Base-by-base conservation (phyloP, 2,888 invertebrate species). In the Amaurobius ferox region DNA sequence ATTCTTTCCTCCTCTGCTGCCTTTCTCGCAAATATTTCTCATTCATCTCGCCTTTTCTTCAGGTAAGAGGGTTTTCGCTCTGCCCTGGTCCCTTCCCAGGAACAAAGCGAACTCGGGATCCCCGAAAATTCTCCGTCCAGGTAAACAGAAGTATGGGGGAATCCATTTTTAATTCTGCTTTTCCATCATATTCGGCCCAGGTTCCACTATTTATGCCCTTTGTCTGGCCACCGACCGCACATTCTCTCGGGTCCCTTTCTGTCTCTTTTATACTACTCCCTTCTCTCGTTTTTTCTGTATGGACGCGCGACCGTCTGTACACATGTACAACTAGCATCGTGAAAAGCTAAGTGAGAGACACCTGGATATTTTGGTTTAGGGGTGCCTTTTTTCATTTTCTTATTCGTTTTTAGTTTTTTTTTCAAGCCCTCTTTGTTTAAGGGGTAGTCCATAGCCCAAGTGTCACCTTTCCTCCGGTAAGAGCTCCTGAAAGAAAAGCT, bases 121-220 rank as follows among this genome's bases (percentile, higher is more conserved):
- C 35, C 66, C 29, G 9, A 28, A 32, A 29, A 73, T 35, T 62
- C 62, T 39, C 39, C 26, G 13, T 35, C 26, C 61, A 29, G 32
- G 62, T 61, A 73, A 73, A 73, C 73, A 73, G 66, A 66, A 66
- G 35, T 23, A 55, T 23, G 19, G 26, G 44, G 5, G 28, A 66
- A 48, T 76, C 81, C 74, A 76, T 83, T 83, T 83, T 83, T 83
- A 83, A 83, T 83, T 83, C 81, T 72, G 62, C 62, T 76, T 40
- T 62, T 64, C 32, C 72, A 19, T 61, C 55, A 26, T 32, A 23
- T 26, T 67, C 64, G 55, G 2, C 55, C 66, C 35, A 19, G 32
- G 32, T 66, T 66, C 26, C 66, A 66, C 44, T 80, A 80, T 70
- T 81, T 81, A 64, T 74, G 16, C 32, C 39, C 23, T 48, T 77